Evolutionary conservation across 1,140 invertebrate genomes (phyloP).

Genomic region (Ips nitidus): DNA sequence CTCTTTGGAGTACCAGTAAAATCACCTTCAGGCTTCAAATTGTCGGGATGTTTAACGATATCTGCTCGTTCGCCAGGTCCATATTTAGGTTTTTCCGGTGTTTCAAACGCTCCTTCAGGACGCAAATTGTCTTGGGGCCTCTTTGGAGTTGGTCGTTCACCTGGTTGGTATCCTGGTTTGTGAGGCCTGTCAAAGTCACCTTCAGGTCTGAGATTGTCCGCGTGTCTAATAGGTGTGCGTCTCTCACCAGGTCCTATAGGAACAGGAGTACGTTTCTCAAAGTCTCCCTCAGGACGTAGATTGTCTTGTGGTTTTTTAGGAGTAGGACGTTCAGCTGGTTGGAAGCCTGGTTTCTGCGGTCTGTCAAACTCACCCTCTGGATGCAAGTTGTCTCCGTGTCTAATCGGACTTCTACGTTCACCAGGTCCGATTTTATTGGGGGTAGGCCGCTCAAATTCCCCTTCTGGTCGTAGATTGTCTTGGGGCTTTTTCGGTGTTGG

Average conservation of each 20-base stretch:
- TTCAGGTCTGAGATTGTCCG: slow-evolving; percentile 64
- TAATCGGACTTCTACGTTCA: slow-evolving; percentile 51
- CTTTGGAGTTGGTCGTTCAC: slow-evolving; percentile 54
- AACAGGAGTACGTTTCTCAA: slow-evolving; percentile 50
- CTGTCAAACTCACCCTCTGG: slow-evolving; percentile 55
- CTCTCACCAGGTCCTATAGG: slow-evolving; percentile 45
- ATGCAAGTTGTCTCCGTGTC: slow-evolving; percentile 59
- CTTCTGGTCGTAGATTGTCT: no score
- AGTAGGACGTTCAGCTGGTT: slow-evolving; percentile 53
- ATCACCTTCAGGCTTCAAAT: slow-evolving; percentile 70
- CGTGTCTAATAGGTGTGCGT: slow-evolving; percentile 53
- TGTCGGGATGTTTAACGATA: slow-evolving; percentile 54
- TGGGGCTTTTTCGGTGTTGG: no score
- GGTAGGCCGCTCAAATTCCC: slow-evolving; percentile 25
- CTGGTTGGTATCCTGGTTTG: slow-evolving; percentile 47
- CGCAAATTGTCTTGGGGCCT: slow-evolving; percentile 61
- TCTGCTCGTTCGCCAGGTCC: slow-evolving; percentile 44
- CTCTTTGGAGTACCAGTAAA: slow-evolving; percentile 57
- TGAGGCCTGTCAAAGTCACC: slow-evolving; percentile 54
- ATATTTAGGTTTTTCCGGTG: slow-evolving; percentile 42
- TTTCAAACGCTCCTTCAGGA: slow-evolving; percentile 60
- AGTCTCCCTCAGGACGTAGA: slow-evolving; percentile 58
- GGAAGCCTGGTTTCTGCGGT: slow-evolving; percentile 40
- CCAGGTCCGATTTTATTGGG: slow-evolving; percentile 54
- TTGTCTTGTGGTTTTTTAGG: slow-evolving; percentile 62